A percentile compares a stretch with the other conserved stretches of the same genome.
Evolutionary conservation across 2,113 vertebrate species (phyloP).

Genomic region (Mobula hypostoma): DNA sequence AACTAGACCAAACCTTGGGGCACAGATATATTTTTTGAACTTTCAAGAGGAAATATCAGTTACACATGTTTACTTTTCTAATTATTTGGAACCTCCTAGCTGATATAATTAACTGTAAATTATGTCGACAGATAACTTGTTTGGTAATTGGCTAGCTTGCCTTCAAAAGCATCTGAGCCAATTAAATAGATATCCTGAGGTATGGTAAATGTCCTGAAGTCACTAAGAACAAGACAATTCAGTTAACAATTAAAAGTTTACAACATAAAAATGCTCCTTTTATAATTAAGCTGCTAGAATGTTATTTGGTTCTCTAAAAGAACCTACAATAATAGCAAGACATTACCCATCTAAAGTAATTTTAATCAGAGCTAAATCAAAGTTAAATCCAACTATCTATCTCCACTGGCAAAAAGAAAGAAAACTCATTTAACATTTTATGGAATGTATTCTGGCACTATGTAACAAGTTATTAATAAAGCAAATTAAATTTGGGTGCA

Average conservation of each 20-base stretch:
- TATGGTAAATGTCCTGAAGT: not conserved
- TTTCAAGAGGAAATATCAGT: not conserved
- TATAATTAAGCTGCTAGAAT: not conserved
- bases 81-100: not conserved
- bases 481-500: not conserved
- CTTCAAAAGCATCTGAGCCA: not conserved
- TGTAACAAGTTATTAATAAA: not conserved
- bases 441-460: not conserved
- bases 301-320: not conserved
- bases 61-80: not conserved
- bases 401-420: not conserved
- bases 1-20: not conserved
- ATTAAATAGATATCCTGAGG: not conserved
- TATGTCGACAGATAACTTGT: not conserved
- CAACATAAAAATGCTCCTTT: not conserved
- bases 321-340: not conserved
- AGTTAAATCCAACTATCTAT: not conserved
- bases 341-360: not conserved
- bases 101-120: not conserved
- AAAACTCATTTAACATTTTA: not conserved
- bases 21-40: not conserved
- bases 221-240: not conserved
- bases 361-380: not conserved
- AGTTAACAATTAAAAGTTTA: not conserved
- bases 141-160: not conserved